Conservation (phyloP, 2,888 invertebrate genomes). For the Trichacis sp. region DNA sequence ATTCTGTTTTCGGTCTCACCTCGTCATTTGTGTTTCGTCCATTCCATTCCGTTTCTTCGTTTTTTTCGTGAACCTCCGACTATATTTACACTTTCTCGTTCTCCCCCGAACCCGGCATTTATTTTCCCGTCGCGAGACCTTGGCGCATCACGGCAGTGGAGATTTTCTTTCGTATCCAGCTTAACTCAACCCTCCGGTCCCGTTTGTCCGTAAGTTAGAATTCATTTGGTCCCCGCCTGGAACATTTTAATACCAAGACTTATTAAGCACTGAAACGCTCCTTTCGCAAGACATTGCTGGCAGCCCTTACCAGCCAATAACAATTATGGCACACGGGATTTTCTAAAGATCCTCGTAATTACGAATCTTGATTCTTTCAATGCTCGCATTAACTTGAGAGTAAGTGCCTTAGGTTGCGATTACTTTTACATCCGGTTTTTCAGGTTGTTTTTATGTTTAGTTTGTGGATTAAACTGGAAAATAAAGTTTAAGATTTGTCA, state of each 20-base stretch:
- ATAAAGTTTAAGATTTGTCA: too few species aligned
- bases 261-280: neutral
- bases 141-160: slow-evolving; percentile 58
- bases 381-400: neutral
- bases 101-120: slow-evolving; percentile 1
- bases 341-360: neutral
- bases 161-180: slow-evolving; percentile 39
- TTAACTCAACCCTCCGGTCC: slow-evolving; percentile 71
- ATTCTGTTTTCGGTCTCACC: slow-evolving; percentile 22
- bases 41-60: neutral
- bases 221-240: slow-evolving; percentile 73
- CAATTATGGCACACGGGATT: neutral
- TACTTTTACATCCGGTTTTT: neutral
- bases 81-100: slow-evolving; percentile 33
- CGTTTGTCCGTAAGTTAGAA: slow-evolving; percentile 74
- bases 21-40: slow-evolving; percentile 15
- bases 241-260: slow-evolving; percentile 44
- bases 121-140: slow-evolving; percentile 37
- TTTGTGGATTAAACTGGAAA: too few species aligned
- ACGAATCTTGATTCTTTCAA: neutral
- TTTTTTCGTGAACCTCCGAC: slow-evolving; percentile 28
- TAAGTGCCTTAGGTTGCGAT: neutral
- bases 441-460: too few species aligned
- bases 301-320: neutral
- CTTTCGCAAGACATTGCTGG: neutral